A percentile compares a stretch with the other conserved stretches of the same genome.
phyloP scores from a whole-genome alignment of 1,140 invertebrate species.

The Pachyrhynchus sulphureomaculatus region DNA sequence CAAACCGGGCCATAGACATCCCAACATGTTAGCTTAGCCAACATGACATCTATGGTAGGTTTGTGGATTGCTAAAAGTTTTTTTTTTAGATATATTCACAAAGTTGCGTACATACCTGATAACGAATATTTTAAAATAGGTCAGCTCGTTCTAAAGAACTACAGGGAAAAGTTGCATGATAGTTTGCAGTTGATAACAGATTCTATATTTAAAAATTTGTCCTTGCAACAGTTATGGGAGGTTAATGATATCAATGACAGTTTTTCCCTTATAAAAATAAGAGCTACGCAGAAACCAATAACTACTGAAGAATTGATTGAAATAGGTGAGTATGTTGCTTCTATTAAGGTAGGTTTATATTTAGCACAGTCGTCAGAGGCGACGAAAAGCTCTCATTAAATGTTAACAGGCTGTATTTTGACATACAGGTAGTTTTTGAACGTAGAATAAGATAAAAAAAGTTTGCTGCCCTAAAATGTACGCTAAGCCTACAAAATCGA shows the following conservation, averaged over 20 bases:
- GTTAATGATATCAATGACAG: constrained; percentile 38
- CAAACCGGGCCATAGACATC: too few relatives aligned
- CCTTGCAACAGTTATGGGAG: constrained; percentile 37
- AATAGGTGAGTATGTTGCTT: constrained; percentile 59
- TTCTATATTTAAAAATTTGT: constrained; percentile 34
- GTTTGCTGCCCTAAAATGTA: too few relatives aligned
- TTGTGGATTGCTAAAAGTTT: too few relatives aligned
- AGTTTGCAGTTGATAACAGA: constrained; percentile 26
- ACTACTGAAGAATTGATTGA: constrained; percentile 60
- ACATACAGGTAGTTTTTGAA: too few relatives aligned
- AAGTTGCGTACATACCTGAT: constrained; percentile 37
- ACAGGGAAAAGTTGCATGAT: constrained; percentile 31
- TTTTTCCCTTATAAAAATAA: constrained; percentile 36
- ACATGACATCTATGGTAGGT: too few relatives aligned
- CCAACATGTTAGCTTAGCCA: too few relatives aligned
- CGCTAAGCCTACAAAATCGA: too few relatives aligned
- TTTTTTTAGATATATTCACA: constrained; percentile 27
- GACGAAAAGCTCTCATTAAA: too few relatives aligned
- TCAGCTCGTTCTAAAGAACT: constrained; percentile 29
- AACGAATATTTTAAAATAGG: constrained; percentile 38
- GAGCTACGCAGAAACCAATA: constrained; percentile 29
- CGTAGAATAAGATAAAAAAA: too few relatives aligned
- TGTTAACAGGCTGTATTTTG: too few relatives aligned
- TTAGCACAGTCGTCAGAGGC: too few relatives aligned
- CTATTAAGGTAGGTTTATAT: too few relatives aligned